Conservation (phyloP, 92 coral and sea anemone genomes). For the Parazoanthus atlanticus region DNA sequence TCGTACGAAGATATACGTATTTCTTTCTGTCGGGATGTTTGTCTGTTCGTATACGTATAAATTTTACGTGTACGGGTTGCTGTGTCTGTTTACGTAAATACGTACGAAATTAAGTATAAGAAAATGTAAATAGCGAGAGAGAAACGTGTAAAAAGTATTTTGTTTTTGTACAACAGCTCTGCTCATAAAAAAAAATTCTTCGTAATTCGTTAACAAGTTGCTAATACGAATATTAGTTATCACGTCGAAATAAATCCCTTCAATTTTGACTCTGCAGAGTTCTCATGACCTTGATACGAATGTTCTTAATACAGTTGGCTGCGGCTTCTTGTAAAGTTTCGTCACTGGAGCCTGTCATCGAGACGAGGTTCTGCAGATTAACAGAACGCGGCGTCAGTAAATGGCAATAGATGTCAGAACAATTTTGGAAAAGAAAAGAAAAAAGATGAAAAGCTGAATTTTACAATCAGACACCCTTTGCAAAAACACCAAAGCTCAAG, state of each 20-base stretch:
- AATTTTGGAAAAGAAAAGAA: no score
- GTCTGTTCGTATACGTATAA: neutral
- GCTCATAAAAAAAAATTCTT: neutral
- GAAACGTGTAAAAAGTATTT: neutral
- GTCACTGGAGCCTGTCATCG: constrained; percentile 40
- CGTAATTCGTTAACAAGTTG: neutral
- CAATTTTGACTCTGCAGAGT: constrained; percentile 15
- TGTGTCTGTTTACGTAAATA: no score
- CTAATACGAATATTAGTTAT: neutral
- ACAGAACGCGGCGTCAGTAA: neutral
- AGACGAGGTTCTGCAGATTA: constrained; percentile 22
- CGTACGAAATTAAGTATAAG: neutral
- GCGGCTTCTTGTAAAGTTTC: constrained; percentile 42
- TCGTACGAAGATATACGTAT: neutral
- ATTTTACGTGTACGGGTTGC: no score
- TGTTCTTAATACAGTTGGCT: constrained; percentile 32
- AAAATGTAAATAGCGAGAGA: neutral
- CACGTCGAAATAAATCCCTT: neutral
- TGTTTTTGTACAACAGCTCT: no score
- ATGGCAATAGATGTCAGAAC: no score
- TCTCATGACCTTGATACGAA: constrained; percentile 13
- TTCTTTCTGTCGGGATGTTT: neutral
- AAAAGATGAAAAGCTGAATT: no score
- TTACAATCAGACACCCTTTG: no score
- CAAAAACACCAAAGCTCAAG: no score